These are phyloP conservation scores for Drepana arcuata DNA, from an alignment of 1,140 invertebrate species.

Conservation along the genomic window DNA sequence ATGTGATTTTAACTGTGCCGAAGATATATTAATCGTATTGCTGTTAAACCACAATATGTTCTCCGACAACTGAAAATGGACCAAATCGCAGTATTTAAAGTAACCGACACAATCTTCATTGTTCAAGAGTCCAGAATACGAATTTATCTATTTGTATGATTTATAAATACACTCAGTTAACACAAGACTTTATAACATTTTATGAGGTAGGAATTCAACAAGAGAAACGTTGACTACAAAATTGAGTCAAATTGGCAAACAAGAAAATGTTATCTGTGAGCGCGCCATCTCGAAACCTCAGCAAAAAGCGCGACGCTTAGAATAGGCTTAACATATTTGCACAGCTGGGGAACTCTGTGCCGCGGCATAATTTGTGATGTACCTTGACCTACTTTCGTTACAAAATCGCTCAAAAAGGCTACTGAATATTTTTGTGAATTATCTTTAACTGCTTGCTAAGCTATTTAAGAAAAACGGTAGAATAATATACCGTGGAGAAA, in stretches of 20 bases:
- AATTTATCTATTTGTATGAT: too few species aligned
- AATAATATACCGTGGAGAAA: slow-evolving; percentile 5
- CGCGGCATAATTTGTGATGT: slow-evolving; percentile 44
- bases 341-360: slow-evolving; percentile 30
- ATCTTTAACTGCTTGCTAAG: slow-evolving; percentile 12
- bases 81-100: too few species aligned
- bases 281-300: slow-evolving; percentile 7
- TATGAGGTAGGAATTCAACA: too few species aligned
- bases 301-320: slow-evolving; percentile 29
- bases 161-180: too few species aligned
- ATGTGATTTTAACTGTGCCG: too few species aligned
- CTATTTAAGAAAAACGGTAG: slow-evolving; percentile 13
- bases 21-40: too few species aligned
- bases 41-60: too few species aligned
- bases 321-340: slow-evolving; percentile 46
- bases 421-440: slow-evolving; percentile 20
- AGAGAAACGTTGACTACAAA: too few species aligned
- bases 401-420: slow-evolving; percentile 20
- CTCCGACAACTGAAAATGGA: too few species aligned
- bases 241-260: slow-evolving; percentile 9
- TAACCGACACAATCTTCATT: too few species aligned
- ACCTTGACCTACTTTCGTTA: slow-evolving; percentile 46
- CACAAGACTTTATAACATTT: too few species aligned
- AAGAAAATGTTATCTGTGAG: slow-evolving; percentile 3
- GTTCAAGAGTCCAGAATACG: too few species aligned